Base-by-base conservation (phyloP, 2,113 vertebrate species). In the Phainopepla nitens region DNA sequence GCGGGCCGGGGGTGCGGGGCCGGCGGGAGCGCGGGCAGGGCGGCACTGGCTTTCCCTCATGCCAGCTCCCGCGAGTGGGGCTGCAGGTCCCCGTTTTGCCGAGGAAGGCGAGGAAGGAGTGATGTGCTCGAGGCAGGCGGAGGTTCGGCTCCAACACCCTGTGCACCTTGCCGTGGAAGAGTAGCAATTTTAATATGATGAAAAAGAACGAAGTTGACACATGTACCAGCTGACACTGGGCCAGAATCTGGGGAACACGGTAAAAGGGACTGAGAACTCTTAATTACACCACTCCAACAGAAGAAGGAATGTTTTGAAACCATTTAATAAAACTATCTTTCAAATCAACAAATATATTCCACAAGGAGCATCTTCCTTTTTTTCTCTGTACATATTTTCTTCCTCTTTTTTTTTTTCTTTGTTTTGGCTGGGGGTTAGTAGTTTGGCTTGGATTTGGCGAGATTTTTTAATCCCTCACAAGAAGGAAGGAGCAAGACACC, bases 181-280 rank as follows among this genome's bases (percentile, higher is more conserved):
- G 33, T 18, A 28, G 15, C 18, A 8, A 31, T 17, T 22, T 33
- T 20, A 28, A 27, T 4, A 6, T 1, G 15, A 35, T 13, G 6
- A 19, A 50, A 36, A 51, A 33, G 23, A 65, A 6, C 9, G 5
- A 57, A 27, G 17, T 1, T 72, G 22, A 13, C 8, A 0, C 1
- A 0, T 2, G 15, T 16, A 11, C 33, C 61, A 25, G 1, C 17
- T 17, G 28, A 22, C 31, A 3, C 54, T 11, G 21, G 60, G 13
- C 33, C 66, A 8, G 0, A 27, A 2, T 3, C 36, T 35, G 45
- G n/a, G 23, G 29, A 65, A 45, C 2, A 1, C 0, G 2, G n/a
- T 24, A 4, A 25, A 20, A 73, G 50, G 22, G 17, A 22, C 35
- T 13, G 13, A 28, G 3, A 6, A 5, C n/a, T 53, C 44, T 11